Evolutionary conservation across 2,888 invertebrate genomes (phyloP), one percentile per base, ranked within the genome.

Genomic region (Acleris cristana): DNA sequence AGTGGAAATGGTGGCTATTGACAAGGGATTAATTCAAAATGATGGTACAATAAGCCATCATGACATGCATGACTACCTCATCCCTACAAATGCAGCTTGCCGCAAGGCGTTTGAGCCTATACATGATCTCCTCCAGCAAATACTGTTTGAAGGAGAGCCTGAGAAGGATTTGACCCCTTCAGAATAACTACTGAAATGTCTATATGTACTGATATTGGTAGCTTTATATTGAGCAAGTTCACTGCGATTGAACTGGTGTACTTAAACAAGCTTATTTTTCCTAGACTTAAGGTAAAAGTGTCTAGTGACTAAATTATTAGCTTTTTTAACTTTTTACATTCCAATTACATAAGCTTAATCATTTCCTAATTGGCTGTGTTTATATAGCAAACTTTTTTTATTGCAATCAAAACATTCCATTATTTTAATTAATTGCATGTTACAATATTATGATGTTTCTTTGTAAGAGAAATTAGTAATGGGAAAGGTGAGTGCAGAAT

Each of bases 51-150:
- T 98, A 69, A 96, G 96, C 82, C 97, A 97, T 81, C 96, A 96
- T 80, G 98, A 98, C 83, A 97, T 98, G 97, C 96, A 97, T 82
- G 98, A 98, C 88, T 98, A 97, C 87, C 94, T 98, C 59, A 96
- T 97, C 81, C 94, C 98, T 69, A 98, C 97, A 2, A 96, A 96
- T 87, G 94, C 96, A 59, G 98, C 98, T 63, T 97, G 97, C 86
- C 94, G 95, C 79, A 98, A 98, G 88, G 96, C 96, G 12, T 97
- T 97, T 86, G 97, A 97, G 87, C 96, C 97, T 21, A 95, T 97
- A 59, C 95, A 96, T 85, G 97, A 97, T 86, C 92, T 97, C 71
- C 89, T 97, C 21, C 94, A 95, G 71, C 97, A 97, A 86, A 94
- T 97, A 77, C 90, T 97, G 63, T 94, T 94, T 77, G 97, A 96